These are phyloP conservation scores for Contarinia nasturtii DNA, from an alignment of 1,140 invertebrate genomes.

Conservation along the genomic window DNA sequence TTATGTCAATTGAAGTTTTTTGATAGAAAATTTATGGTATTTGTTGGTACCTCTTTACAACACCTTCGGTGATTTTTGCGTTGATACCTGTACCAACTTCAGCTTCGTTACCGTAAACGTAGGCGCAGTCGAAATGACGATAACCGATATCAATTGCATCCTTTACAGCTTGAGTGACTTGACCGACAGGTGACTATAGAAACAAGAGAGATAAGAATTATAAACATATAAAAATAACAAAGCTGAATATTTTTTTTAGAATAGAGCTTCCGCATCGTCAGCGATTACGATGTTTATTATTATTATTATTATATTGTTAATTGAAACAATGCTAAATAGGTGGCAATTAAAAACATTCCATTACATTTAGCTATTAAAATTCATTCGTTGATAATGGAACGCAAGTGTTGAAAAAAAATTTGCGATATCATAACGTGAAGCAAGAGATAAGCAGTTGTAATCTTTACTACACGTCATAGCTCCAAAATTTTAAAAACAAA, in stretches of 20 bases:
- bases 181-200: conserved; percentile 44
- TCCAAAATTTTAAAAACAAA: too few relatives aligned
- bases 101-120: conserved; percentile 49
- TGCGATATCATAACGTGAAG: too few relatives aligned
- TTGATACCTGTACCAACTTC: conserved; percentile 52
- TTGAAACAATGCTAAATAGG: background rate
- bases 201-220: background rate
- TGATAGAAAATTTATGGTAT: background rate
- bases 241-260: background rate
- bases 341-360: too few relatives aligned
- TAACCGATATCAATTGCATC: conserved; percentile 59
- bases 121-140: conserved; percentile 68
- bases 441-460: too few relatives aligned
- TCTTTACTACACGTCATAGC: too few relatives aligned
- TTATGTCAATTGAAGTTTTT: conserved; percentile 1
- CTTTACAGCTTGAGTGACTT: conserved; percentile 54
- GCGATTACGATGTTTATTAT: background rate
- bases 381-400: too few relatives aligned
- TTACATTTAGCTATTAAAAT: too few relatives aligned
- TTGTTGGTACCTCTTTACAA: conserved; percentile 39
- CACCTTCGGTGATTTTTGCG: conserved; percentile 38
- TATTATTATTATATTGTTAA: background rate
- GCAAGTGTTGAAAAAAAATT: too few relatives aligned
- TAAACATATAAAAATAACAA: background rate
- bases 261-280: background rate